Evolutionary conservation across 2,113 vertebrate genomes (phyloP), one percentile per base, ranked within the genome.

Genomic region (Zonotrichia leucophrys): DNA sequence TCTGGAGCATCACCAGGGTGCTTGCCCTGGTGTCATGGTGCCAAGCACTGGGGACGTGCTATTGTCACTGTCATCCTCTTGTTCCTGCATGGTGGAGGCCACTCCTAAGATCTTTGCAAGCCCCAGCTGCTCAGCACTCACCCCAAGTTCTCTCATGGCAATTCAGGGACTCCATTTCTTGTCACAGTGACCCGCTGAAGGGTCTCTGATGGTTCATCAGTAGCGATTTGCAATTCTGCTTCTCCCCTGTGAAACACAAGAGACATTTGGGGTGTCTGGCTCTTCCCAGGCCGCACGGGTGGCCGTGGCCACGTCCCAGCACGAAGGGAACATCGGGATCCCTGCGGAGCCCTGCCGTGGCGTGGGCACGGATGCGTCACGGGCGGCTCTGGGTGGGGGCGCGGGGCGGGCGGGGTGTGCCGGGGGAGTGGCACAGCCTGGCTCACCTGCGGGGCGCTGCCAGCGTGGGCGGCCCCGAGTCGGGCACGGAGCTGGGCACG

Each of bases 1-100:
- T 80, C 15, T 0, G 0, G 30, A 33, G 33, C 30, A 8, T 90
- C 3, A 0, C 35, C 0, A 24, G 16, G 12, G 33, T n/a, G 59
- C 58, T 9, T 9, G 39, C n/a, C 12, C 44, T 35, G 27, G 19
- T 2, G 6, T 23, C 35, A 22, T 1, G 2, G 15, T 82, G 28
- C 47, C 58, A 39, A 8, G 47, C 0, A 0, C 11, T 74, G 37
- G 52, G 69, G 24, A 27, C 0, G 1, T 49, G 33, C 56, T 49
- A 7, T 46, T 56, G 58, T 41, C 1, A 1, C 13, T 19, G 31
- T 68, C 67, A 16, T 52, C 49, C 25, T 77, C 31, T 56, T 23
- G 5, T 77, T 70, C 42, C 44, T 21, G 44, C 8, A 16, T 33
- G 41, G 15, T 30, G n/a, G 50, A 76, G 35, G 20, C 35, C 8